Conservation (phyloP, 2,888 invertebrate genomes). For the Lycaena phlaeas region DNA sequence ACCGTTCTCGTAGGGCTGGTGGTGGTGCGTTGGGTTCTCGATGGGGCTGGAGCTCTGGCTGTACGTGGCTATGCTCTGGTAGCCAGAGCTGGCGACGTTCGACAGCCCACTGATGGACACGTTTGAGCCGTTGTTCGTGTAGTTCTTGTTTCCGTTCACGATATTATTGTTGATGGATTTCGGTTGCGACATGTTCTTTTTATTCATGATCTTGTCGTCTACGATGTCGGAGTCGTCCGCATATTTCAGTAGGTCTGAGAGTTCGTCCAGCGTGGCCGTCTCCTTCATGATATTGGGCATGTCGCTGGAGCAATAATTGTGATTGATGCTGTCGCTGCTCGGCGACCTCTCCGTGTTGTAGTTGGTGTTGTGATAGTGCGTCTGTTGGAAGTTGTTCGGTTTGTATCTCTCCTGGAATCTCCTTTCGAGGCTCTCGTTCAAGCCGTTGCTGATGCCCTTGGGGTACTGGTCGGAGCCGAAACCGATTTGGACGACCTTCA, state of each 20-base stretch:
- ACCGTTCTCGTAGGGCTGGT: conserved; percentile 58
- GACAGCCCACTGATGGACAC: conserved; percentile 85
- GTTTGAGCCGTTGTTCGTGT: conserved; percentile 80
- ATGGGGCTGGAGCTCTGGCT: conserved; percentile 91
- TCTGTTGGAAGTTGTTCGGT: conserved; percentile 54
- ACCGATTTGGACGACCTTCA: conserved; percentile 76
- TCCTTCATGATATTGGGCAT: conserved; percentile 63
- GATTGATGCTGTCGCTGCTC: conserved; percentile 59
- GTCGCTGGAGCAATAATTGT: conserved; percentile 56
- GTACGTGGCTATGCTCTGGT: conserved; percentile 90
- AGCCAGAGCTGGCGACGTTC: conserved; percentile 87
- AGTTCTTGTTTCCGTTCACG: conserved; percentile 59
- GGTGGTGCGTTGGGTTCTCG: conserved; percentile 73
- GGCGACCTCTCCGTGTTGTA: conserved; percentile 59
- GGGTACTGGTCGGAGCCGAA: conserved; percentile 74
- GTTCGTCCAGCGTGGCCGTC: conserved; percentile 78
- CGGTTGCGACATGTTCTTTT: conserved; percentile 55
- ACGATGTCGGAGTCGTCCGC: conserved; percentile 81
- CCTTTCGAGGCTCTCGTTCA: conserved; percentile 58
- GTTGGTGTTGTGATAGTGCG: conserved; percentile 56
- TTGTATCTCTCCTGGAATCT: conserved; percentile 68
- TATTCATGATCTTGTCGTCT: conserved; percentile 64
- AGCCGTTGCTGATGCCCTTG: conserved; percentile 64
- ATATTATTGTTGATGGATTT: conserved; percentile 54
- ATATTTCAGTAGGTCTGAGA: conserved; percentile 80